These are phyloP conservation scores for Actenoides lindsayi DNA, from an alignment of 2,113 vertebrate genomes.

Conservation along the genomic window DNA sequence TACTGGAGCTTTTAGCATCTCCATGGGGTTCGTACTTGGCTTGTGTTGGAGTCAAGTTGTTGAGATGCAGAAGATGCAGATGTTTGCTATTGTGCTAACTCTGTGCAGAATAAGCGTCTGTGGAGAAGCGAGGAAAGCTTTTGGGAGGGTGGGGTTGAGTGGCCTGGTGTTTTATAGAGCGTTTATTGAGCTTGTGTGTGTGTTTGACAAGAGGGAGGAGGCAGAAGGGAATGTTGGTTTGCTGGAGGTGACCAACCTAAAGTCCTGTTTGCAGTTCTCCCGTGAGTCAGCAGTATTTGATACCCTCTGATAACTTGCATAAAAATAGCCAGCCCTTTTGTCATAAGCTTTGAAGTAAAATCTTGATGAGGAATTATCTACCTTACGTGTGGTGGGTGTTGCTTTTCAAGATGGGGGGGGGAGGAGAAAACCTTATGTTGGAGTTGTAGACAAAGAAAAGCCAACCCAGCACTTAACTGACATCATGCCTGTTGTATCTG, in stretches of 20 bases:
- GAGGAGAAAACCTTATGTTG: not conserved
- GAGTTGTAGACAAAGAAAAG: not conserved
- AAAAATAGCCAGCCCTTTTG: not conserved
- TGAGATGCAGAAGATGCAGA: not conserved
- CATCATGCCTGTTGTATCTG: constrained; percentile 27
- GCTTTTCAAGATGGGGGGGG: no score
- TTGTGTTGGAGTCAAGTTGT: not conserved
- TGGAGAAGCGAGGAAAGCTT: not conserved
- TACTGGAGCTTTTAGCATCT: not conserved
- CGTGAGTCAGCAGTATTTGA: not conserved
- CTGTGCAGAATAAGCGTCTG: not conserved
- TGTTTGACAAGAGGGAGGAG: not conserved
- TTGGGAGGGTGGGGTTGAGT: not conserved
- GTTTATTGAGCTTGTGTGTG: not conserved
- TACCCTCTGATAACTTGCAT: not conserved
- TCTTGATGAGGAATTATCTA: not conserved
- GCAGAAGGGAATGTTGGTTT: not conserved
- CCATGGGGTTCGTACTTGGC: not conserved
- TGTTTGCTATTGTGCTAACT: not conserved
- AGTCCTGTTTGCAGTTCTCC: constrained; percentile 23
- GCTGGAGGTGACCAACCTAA: not conserved
- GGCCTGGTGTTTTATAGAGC: not conserved
- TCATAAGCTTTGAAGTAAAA: not conserved
- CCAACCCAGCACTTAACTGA: not conserved
- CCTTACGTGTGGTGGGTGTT: not conserved